phyloP scores from a whole-genome alignment of 2,797 vertebrate species.

The Pangasius mekongensis region DNA sequence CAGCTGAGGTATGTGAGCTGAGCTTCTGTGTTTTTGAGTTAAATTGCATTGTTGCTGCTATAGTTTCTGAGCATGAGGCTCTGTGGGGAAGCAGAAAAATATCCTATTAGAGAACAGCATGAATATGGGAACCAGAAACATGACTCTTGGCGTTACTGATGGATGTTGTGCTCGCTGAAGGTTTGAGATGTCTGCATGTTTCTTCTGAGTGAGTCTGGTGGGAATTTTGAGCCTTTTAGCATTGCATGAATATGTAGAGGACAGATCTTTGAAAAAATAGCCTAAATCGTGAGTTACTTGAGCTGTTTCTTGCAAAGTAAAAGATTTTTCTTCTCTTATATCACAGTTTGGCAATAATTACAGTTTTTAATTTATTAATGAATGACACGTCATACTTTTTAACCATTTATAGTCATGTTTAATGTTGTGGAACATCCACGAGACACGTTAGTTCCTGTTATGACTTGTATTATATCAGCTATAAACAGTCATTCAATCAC shows the following conservation, averaged over 20 bases:
- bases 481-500: not conserved
- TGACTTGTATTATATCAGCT: not conserved
- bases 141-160: constrained; percentile 16
- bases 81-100: constrained; percentile 20
- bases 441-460: not conserved
- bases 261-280: not conserved
- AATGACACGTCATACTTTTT: not conserved
- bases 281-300: not conserved
- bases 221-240: not conserved
- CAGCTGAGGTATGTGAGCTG: constrained; percentile 23
- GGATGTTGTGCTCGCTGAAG: constrained; percentile 8
- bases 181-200: constrained; percentile 13
- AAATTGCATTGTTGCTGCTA: constrained; percentile 8
- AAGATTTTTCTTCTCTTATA: not conserved
- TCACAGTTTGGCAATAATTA: not conserved
- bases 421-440: not conserved
- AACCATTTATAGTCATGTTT: not conserved
- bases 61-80: not conserved
- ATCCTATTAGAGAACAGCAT: constrained; percentile 24
- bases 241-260: not conserved
- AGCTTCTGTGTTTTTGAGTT: constrained; percentile 9
- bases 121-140: not conserved
- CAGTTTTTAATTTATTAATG: not conserved
- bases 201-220: not conserved
- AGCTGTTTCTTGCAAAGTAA: not conserved